Evolutionary conservation across 2,113 vertebrate species (phyloP), one percentile per base, ranked within the genome.

Genomic region (Parotia lawesii): DNA sequence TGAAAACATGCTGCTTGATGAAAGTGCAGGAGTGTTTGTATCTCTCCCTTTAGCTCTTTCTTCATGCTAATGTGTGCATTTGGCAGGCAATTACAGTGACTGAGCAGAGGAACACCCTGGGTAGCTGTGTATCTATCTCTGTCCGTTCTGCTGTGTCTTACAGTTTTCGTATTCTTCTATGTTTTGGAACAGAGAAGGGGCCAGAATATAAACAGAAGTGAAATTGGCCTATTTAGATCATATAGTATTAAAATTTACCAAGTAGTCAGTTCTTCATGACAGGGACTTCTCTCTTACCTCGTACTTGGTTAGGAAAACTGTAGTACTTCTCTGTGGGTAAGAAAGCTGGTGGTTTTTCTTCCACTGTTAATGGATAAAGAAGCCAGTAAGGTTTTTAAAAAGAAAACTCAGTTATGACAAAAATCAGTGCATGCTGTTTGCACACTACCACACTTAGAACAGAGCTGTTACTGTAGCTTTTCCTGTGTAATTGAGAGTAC

Each of bases 171-270:
- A 0, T 73, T 96, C 51, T 87, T 40, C 28, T 16, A 11, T 91
- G n/a, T 85, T 89, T 72, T 87, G 56, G 44, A 42, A 82, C 37
- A 74, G 67, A 87, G 65, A 47, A 83, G 35, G 48, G 27, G 42
- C 87, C n/a, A 56, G 79, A 83, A 42, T 82, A 64, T 57, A 58
- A 93, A 38, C 51, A 86, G 71, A 94, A 91, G 67, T 74, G 2
- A 38, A 92, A 92, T 42, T 67, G 85, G 45, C 79, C 69, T 86
- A 35, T 94, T 95, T 95, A 77, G 71, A 80, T 94, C 75, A 48
- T 62, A 53, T 2, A 82, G 48, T 28, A 37, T 77, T 91, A 65
- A 80, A 91, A 86, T 60, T 72, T 77, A 57, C 19, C 45, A 53
- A 28, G 31, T 42, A 80, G 60, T 71, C 60, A 86, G 51, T 66